Conservation (phyloP, 2,888 invertebrate genomes). For the Acrocera orbiculus region DNA sequence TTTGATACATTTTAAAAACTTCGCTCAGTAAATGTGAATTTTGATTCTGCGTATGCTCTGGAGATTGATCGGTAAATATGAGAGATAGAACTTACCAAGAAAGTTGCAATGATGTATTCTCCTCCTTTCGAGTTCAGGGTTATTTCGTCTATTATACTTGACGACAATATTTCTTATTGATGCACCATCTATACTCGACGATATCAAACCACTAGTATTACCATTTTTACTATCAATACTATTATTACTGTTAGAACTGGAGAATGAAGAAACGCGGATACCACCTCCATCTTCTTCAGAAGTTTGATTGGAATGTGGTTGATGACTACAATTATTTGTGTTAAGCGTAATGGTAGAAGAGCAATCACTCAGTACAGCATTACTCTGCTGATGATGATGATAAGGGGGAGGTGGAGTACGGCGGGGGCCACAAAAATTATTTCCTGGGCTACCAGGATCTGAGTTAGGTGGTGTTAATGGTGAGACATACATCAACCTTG, state of each 20-base stretch:
- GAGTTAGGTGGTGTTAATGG: conserved; percentile 77
- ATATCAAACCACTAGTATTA: conserved; percentile 12
- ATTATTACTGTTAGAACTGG: conserved; percentile 11
- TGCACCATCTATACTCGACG: conserved; percentile 20
- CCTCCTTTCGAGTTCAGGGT: conserved; percentile 89
- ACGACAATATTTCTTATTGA: conserved; percentile 28
- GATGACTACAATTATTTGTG: conserved; percentile 9
- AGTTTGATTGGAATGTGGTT: conserved; percentile 4
- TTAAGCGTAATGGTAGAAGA: conserved; percentile 21
- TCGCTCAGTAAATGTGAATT: too few species aligned
- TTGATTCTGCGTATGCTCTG: too few species aligned
- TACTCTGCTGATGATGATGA: conserved; percentile 28
- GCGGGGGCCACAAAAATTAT: conserved; percentile 46
- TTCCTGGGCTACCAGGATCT: conserved; percentile 69
- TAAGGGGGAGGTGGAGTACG: conserved; percentile 65
- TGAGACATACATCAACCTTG: conserved; percentile 58
- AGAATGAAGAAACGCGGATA: conserved; percentile 15
- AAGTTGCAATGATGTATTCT: conserved; percentile 94
- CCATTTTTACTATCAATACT: conserved; percentile 9
- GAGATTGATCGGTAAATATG: too few species aligned
- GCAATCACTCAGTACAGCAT: conserved; percentile 20
- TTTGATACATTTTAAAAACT: too few species aligned
- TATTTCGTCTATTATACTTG: conserved; percentile 86
- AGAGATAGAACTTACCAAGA: conserved; percentile 44
- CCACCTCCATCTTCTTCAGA: not conserved